phyloP scores from a whole-genome alignment of 1,140 invertebrate genomes.

The Drosophila sp. region DNA sequence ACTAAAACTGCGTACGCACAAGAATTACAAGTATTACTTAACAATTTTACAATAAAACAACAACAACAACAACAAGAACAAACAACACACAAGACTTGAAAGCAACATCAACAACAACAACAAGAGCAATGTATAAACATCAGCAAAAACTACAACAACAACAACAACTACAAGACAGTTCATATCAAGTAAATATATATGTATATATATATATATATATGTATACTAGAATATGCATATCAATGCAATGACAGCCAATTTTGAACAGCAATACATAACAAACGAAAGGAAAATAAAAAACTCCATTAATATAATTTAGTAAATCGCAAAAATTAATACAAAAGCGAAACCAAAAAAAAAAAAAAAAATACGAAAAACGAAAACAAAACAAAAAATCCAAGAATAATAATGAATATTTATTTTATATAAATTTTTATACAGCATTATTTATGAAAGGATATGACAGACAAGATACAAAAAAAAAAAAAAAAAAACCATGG shows the following conservation, averaged over 20 bases:
- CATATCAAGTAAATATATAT: conserved; percentile 48
- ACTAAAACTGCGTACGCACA: conserved; percentile 67
- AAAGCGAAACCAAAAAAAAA: conserved; percentile 6
- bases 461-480: conserved; percentile 20
- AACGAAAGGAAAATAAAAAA: conserved; percentile 20
- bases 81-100: conserved; percentile 65
- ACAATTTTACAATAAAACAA: conserved; percentile 54
- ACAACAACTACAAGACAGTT: conserved; percentile 40
- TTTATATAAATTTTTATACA: conserved; percentile 78
- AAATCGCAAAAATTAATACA: conserved; percentile 27
- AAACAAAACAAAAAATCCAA: conserved; percentile 31
- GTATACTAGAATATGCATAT: conserved; percentile 9
- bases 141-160: conserved; percentile 23
- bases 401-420: conserved; percentile 57
- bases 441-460: conserved; percentile 51
- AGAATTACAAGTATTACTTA: conserved; percentile 64
- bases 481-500: conserved; percentile 17
- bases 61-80: conserved; percentile 48
- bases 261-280: conserved; percentile 52
- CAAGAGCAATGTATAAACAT: conserved; percentile 67
- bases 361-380: not conserved
- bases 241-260: conserved; percentile 47
- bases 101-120: conserved; percentile 13
- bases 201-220: conserved; percentile 10
- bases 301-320: conserved; percentile 12